Conservation (phyloP, 2,113 vertebrate genomes). For the Melanerpes formicivorus region DNA sequence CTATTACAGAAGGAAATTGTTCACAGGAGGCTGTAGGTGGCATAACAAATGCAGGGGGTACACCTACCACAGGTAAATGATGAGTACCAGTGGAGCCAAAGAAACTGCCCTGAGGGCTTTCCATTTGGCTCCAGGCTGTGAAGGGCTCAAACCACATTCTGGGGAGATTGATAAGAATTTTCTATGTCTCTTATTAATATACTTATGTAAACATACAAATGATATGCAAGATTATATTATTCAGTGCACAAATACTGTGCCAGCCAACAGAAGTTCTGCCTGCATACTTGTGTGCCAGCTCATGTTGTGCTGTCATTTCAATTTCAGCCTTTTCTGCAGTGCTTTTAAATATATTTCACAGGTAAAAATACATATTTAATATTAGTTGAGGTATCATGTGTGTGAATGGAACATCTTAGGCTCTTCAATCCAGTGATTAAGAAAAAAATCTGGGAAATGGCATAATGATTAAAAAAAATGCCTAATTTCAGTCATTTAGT, state of each 20-base stretch:
- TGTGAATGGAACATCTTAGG: neutral
- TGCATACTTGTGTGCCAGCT: neutral
- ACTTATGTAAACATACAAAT: neutral
- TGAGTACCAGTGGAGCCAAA: neutral
- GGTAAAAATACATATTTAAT: neutral
- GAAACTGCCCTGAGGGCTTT: neutral
- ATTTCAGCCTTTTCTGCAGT: neutral
- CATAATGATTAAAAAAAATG: neutral
- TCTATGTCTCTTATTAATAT: neutral
- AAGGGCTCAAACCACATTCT: neutral
- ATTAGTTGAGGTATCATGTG: neutral
- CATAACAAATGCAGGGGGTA: constrained; percentile 12
- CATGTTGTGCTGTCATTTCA: neutral
- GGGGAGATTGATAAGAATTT: neutral
- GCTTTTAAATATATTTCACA: neutral
- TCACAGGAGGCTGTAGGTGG: constrained; percentile 29
- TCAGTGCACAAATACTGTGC: neutral
- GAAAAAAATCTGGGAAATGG: neutral
- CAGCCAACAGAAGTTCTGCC: neutral
- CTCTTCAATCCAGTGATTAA: neutral
- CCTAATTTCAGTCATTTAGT: neutral
- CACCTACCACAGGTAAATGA: constrained; percentile 1
- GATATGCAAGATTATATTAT: neutral
- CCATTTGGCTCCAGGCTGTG: neutral
- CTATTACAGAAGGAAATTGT: neutral